Base-by-base conservation (phyloP, 2,888 invertebrate species). In the Xylophagus ater region DNA sequence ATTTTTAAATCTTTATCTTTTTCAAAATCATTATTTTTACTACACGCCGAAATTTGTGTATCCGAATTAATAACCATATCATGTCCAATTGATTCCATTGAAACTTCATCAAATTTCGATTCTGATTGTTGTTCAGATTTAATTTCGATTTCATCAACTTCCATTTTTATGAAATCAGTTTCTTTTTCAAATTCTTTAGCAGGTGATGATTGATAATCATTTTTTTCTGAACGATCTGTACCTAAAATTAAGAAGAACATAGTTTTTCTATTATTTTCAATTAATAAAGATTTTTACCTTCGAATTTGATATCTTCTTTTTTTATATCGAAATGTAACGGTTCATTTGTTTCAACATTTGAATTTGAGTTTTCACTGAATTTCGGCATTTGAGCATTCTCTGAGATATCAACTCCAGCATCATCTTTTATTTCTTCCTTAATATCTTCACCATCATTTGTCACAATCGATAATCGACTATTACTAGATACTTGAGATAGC, bases 401-500 rank as follows among this genome's bases (percentile, higher is more conserved):
- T 0, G 62, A 60, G 4, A 62, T 62, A 37, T 63, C 61, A 1
- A 57, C 62, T 0, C 58, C 61, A 12, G 60, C 61, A 17, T 63
- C 62, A 38, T 63, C 60, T 31, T 45, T 45, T 7, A 46, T 42
- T 7, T 43, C 42, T 20, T 50, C 42, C 9, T 64, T 61, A 3
- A 62, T 67, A 9, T 68, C 67, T 37, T 71, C 71, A 8, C 68
- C 67, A 36, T 71, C 71, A 25, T 68, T 68, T 1, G 68, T 69
- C 3, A 69, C 67, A 31, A 69, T 67, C 0, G 73, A 74, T 19
- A 73, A 53, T 14, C 66, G 65, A 40, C 73, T 74, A 41, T 74
- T 72, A 4, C 73, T 75, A 17, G 76, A 76, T 13, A 76, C 73
- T 55, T 73, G 73, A 1, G 76, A 76, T 1, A 74, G 55, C 34